Conservation (phyloP, 2,797 vertebrate genomes). For the Synanceia verrucosa region DNA sequence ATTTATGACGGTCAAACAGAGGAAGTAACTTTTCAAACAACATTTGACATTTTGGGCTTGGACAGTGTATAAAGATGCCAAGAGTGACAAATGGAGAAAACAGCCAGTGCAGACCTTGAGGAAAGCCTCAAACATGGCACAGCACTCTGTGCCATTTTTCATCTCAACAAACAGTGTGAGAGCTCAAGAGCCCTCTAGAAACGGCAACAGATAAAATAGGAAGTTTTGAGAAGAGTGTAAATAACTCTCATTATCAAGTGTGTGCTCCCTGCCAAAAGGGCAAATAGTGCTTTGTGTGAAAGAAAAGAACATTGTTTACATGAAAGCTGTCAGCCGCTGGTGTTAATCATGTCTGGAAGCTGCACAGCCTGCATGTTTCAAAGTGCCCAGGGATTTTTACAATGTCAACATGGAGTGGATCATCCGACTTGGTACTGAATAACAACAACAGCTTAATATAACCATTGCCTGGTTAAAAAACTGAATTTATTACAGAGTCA, state of each 20-base stretch:
- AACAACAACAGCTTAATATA: neutral
- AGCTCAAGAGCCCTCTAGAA: constrained; percentile 63
- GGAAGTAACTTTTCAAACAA: constrained; percentile 74
- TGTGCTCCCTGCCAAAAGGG: constrained; percentile 30
- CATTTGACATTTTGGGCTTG: constrained; percentile 63
- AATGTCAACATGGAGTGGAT: neutral
- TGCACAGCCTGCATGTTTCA: neutral
- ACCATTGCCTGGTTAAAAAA: neutral
- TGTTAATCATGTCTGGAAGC: constrained; percentile 25
- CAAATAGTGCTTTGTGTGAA: constrained; percentile 42
- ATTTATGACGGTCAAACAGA: constrained; percentile 67
- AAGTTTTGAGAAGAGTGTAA: constrained; percentile 59
- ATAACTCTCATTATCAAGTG: constrained; percentile 47
- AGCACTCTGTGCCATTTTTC: constrained; percentile 53
- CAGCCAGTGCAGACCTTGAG: constrained; percentile 58
- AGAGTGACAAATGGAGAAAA: constrained; percentile 68
- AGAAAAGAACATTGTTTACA: constrained; percentile 44
- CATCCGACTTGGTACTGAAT: neutral
- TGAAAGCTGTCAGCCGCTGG: constrained; percentile 26
- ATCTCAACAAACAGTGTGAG: constrained; percentile 42
- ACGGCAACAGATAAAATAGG: constrained; percentile 42
- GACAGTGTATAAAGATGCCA: constrained; percentile 71
- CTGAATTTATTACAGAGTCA: neutral
- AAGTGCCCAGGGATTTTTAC: neutral
- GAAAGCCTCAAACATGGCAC: constrained; percentile 41